These are phyloP conservation scores for Vireo griseus DNA, from an alignment of 2,797 vertebrate genomes.

Conservation along the genomic window DNA sequence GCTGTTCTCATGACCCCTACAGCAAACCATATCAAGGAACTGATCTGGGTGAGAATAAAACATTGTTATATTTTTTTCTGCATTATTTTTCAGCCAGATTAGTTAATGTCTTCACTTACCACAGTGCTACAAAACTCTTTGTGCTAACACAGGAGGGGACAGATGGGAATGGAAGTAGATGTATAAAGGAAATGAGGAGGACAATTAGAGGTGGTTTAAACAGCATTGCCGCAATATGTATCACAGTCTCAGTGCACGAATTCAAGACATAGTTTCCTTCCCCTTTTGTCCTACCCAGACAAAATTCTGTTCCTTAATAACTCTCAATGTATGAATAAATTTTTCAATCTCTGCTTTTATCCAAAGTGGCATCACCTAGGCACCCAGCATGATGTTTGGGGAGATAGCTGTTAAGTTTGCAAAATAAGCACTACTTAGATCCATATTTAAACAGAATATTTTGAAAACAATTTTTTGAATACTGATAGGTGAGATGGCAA, in stretches of 20 bases:
- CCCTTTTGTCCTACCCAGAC: background rate
- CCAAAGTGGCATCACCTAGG: background rate
- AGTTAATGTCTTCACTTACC: background rate
- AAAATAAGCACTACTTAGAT: background rate
- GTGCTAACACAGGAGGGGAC: background rate
- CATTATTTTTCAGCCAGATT: background rate
- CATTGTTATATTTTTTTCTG: background rate
- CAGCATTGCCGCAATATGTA: background rate
- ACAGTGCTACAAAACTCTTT: background rate
- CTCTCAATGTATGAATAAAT: background rate
- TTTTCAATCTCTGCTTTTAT: background rate
- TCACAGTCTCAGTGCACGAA: background rate
- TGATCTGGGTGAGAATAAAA: background rate
- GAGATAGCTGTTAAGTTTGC: background rate
- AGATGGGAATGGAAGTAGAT: background rate
- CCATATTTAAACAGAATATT: background rate
- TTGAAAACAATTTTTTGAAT: background rate
- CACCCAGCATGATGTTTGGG: background rate
- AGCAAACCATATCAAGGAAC: background rate
- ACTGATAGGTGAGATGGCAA: background rate
- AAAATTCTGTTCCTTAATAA: background rate
- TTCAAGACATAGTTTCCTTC: background rate
- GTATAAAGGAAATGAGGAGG: background rate
- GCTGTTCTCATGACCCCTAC: background rate
- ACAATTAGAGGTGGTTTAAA: background rate